Conservation (phyloP, 2,888 invertebrate genomes). For the Orthosia incerta region DNA sequence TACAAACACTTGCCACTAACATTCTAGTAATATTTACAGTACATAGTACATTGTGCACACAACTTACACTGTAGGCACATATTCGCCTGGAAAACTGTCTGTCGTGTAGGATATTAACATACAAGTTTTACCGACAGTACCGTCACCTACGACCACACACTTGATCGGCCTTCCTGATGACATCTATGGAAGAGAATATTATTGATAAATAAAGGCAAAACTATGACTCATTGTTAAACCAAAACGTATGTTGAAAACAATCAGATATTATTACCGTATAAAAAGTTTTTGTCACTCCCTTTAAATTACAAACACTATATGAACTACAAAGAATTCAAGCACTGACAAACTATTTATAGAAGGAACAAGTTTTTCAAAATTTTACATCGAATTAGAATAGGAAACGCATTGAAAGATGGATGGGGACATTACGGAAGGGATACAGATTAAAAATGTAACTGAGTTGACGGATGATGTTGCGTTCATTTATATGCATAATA, state of each 20-base stretch:
- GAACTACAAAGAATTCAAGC: conserved; percentile 50
- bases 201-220: conserved; percentile 82
- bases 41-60: conserved; percentile 41
- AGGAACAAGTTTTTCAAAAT: conserved; percentile 62
- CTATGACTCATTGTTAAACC: conserved; percentile 85
- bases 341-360: conserved; percentile 57
- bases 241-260: conserved; percentile 75
- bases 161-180: conserved; percentile 98
- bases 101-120: conserved; percentile 98
- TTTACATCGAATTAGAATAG: conserved; percentile 73
- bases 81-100: conserved; percentile 98
- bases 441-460: conserved; percentile 64
- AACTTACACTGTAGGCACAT: conserved; percentile 98
- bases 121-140: conserved; percentile 98
- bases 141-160: conserved; percentile 98
- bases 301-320: conserved; percentile 57
- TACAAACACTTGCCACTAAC: conserved; percentile 5
- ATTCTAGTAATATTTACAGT: conserved; percentile 31
- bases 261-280: conserved; percentile 67
- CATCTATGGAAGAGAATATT: conserved; percentile 91
- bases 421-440: conserved; percentile 61
- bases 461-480: conserved; percentile 62
- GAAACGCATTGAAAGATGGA: conserved; percentile 81
- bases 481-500: conserved; percentile 58
- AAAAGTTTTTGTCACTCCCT: conserved; percentile 51